Base-by-base conservation (phyloP, 64 coral and sea anemone genomes). In the Stichodactyla mertensii region DNA sequence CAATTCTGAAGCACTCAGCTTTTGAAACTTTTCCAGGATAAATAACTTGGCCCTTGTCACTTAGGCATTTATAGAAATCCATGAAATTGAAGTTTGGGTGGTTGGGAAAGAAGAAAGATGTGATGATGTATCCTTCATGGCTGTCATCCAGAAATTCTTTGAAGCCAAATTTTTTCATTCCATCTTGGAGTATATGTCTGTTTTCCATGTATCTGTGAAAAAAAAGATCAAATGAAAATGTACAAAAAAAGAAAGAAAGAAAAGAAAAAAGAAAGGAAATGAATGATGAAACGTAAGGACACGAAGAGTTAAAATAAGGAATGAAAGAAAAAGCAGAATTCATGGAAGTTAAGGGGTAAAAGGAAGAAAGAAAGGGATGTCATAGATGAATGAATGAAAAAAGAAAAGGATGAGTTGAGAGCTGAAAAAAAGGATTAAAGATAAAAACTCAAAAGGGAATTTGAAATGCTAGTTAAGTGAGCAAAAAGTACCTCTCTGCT, bases 101-200 rank as follows among this genome's bases (percentile, higher is more conserved):
- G 28, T 94, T 86, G 52, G 95, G 95, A 28, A 89, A 94, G 87
- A 92, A 89, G 91, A 84, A 98, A 0, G 95, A 98, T 7, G 95
- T 98, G 12, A 98, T 98, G 53, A 98, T 98, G 71, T 98, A 98
- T 9, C 95, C 95, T 80, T 98, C 92, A 36, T 98, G 92, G 8
- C 89, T 94, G 66, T 98, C 92, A 61, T 98, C 90, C 27, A 98
- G 89, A 15, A 98, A 92, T 77, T 94, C 93, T 60, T 82, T 87
- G 87, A 92, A 98, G 16, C 96, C 96, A 26, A 98, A 56, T 53
- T 94, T 94, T 78, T 86, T 90, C 96, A 98, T 98, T 28, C 96
- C 96, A 82, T 87, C 71, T 67, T 89, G 93, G 54, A 98, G 90
- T 55, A 98, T 87, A 61, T 98, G 84, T 57, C 96, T 87, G 77